Evolutionary conservation across 1,140 invertebrate species (phyloP).

Genomic region (Trichonephila inaurata): DNA sequence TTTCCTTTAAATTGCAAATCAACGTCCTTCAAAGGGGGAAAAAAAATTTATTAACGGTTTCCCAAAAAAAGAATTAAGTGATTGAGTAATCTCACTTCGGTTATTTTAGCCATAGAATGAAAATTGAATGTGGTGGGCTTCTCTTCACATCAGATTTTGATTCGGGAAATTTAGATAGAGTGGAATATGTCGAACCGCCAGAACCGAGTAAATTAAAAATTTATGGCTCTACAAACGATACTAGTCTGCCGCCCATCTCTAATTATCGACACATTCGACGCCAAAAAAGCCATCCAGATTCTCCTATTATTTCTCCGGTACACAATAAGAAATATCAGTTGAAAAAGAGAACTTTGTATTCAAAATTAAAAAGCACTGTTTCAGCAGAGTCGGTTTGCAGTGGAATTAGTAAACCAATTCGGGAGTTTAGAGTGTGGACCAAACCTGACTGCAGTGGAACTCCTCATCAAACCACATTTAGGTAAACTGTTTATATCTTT

Average conservation of each 20-base stretch:
- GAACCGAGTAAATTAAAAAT: slow-evolving; percentile 49
- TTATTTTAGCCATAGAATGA: slow-evolving; percentile 68
- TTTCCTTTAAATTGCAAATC: not conserved
- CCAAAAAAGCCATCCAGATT: slow-evolving; percentile 11
- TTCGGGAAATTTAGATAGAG: slow-evolving; percentile 91
- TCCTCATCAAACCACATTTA: slow-evolving; percentile 93
- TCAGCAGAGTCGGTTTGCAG: slow-evolving; percentile 46
- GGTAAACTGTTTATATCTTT: slow-evolving; percentile 36
- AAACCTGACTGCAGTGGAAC: slow-evolving; percentile 93
- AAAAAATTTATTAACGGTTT: not conserved
- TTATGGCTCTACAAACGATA: slow-evolving; percentile 59
- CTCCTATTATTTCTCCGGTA: slow-evolving; percentile 71
- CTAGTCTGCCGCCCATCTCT: slow-evolving; percentile 43
- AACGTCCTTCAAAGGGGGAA: not conserved
- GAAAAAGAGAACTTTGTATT: slow-evolving; percentile 79
- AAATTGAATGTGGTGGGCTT: slow-evolving; percentile 82
- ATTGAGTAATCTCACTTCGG: not conserved
- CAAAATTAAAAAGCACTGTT: slow-evolving; percentile 83
- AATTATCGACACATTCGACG: slow-evolving; percentile 40
- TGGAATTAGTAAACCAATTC: slow-evolving; percentile 68
- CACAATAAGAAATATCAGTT: slow-evolving; percentile 79
- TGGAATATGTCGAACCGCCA: slow-evolving; percentile 83
- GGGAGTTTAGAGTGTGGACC: slow-evolving; percentile 94
- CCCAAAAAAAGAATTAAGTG: not conserved
- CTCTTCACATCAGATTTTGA: slow-evolving; percentile 91